phyloP scores from a whole-genome alignment of 2,797 vertebrate genomes.

The Sebastes hubbsi region DNA sequence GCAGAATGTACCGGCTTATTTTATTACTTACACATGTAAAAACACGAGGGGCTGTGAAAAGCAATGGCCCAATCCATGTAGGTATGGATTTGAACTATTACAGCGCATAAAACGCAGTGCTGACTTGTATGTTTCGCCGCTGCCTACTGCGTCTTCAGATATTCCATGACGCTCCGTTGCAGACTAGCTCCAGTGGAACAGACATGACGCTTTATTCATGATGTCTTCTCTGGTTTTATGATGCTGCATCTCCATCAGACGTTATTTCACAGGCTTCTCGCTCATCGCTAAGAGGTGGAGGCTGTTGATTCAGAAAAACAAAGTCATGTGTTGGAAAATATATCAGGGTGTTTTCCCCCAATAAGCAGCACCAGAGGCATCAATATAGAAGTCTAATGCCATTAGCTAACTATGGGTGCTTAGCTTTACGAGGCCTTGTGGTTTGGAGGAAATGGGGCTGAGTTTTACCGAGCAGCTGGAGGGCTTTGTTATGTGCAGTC shows the following conservation, averaged over 20 bases:
- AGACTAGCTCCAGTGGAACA: conserved; percentile 22
- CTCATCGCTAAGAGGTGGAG: conserved; percentile 47
- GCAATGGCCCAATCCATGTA: conserved; percentile 11
- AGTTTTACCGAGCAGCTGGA: conserved; percentile 71
- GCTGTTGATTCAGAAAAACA: conserved; percentile 67
- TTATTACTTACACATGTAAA: conserved; percentile 71
- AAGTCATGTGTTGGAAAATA: conserved; percentile 72
- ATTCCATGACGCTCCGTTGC: conserved; percentile 28
- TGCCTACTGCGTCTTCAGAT: conserved; percentile 16
- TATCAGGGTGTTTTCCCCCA: conserved; percentile 73
- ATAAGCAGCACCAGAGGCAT: conserved; percentile 63
- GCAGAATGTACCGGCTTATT: conserved; percentile 33
- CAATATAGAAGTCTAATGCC: conserved; percentile 45
- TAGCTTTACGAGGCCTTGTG: conserved; percentile 77
- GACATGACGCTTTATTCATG: conserved; percentile 10
- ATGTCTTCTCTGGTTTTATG: conserved; percentile 25
- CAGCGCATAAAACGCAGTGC: background rate
- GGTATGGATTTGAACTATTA: conserved; percentile 17
- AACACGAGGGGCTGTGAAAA: conserved; percentile 44
- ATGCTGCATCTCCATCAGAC: conserved; percentile 47
- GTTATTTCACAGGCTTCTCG: conserved; percentile 43
- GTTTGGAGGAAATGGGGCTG: conserved; percentile 71
- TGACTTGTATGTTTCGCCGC: conserved; percentile 15
- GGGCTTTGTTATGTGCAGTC: conserved; percentile 68
- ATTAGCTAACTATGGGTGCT: conserved; percentile 64